These are phyloP conservation scores for Acleris literana DNA, from an alignment of 2,888 invertebrate genomes.

Conservation along the genomic window DNA sequence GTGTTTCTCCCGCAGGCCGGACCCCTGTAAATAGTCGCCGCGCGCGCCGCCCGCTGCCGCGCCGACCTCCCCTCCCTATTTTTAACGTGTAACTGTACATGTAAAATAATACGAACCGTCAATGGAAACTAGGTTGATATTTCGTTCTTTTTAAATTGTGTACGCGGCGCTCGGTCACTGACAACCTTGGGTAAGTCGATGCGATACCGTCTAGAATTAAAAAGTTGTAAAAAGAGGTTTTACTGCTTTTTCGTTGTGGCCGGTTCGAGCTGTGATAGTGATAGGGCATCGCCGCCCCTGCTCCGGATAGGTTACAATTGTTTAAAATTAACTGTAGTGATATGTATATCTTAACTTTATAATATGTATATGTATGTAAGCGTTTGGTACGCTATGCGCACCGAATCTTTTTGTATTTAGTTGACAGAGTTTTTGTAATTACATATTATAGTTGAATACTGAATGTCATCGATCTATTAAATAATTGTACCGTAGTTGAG, in stretches of 20 bases:
- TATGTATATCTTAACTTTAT: constrained; percentile 70
- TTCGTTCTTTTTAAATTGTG: constrained; percentile 56
- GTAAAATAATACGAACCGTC: constrained; percentile 57
- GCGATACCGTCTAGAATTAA: no score
- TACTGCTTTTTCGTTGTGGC: constrained; percentile 36
- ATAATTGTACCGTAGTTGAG: constrained; percentile 62
- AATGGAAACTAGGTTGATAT: constrained; percentile 56
- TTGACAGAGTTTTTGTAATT: constrained; percentile 81
- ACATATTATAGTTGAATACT: constrained; percentile 70
- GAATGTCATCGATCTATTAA: constrained; percentile 71
- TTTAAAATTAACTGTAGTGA: constrained; percentile 77
- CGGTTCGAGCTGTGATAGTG: constrained; percentile 19
- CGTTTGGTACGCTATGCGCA: constrained; percentile 76
- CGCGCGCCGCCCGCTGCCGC: constrained; percentile 44
- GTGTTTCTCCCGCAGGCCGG: constrained; percentile 43
- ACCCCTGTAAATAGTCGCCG: constrained; percentile 62
- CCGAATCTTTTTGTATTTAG: constrained; percentile 75
- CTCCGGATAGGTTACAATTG: constrained; percentile 59
- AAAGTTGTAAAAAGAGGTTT: no score
- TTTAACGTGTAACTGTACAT: constrained; percentile 47
- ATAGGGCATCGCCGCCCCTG: constrained; percentile 39
- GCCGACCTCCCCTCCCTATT: constrained; percentile 49
- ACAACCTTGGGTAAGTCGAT: no score
- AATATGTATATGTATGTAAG: constrained; percentile 76
- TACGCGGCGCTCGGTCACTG: constrained; percentile 43